These are phyloP conservation scores for Saccopteryx leptura DNA, from an alignment of 2,113 vertebrate genomes.

Conservation along the genomic window DNA sequence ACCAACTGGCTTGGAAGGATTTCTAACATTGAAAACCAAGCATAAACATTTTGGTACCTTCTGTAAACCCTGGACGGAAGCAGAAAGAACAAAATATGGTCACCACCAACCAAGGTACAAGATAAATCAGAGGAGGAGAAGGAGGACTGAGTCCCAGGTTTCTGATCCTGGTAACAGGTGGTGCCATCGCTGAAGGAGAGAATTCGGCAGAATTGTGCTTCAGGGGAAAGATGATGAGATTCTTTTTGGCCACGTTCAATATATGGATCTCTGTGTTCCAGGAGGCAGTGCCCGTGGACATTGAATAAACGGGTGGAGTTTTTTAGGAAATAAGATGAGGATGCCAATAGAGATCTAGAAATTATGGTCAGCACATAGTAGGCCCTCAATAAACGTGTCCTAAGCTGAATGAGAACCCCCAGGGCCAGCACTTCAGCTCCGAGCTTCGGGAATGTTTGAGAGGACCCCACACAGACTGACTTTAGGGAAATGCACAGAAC, in stretches of 20 bases:
- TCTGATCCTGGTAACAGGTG: not conserved
- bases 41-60: not conserved
- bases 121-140: not conserved
- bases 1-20: not conserved
- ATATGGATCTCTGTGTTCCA: not conserved
- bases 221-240: not conserved
- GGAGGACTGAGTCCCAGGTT: not conserved
- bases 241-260: rapidly evolving
- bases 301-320: not conserved
- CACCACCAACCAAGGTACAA: not conserved
- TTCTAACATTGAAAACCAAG: not conserved
- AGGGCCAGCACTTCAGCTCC: not conserved
- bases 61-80: not conserved
- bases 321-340: not conserved
- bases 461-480: constrained; percentile 67
- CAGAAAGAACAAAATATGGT: not conserved
- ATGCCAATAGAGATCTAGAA: not conserved
- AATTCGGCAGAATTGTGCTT: not conserved
- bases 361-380: not conserved
- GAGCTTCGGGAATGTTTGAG: not conserved
- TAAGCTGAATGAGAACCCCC: not conserved
- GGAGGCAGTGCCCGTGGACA: not conserved
- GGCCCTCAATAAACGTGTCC: not conserved
- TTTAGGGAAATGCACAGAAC: constrained; percentile 41
- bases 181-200: not conserved